Conservation (phyloP, 2,113 vertebrate genomes). For the Podilymbus podiceps region DNA sequence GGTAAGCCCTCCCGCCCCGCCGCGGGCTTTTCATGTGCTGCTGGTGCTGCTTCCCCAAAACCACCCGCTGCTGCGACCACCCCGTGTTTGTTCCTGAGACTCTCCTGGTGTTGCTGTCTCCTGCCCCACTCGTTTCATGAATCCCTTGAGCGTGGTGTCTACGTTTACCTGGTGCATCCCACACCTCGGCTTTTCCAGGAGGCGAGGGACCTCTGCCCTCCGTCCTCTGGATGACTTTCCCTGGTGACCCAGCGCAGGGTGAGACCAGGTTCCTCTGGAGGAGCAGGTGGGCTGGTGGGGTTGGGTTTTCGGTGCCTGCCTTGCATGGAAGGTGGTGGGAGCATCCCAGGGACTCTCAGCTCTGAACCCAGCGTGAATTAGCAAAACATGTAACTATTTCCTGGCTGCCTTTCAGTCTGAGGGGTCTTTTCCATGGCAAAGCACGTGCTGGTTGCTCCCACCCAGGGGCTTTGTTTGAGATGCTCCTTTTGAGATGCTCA, state of each 20-base stretch:
- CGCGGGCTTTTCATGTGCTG: rapidly evolving
- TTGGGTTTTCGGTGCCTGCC: neutral
- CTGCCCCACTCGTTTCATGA: rapidly evolving
- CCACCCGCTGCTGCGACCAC: rapidly evolving
- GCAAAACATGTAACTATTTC: rapidly evolving
- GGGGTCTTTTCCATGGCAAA: neutral
- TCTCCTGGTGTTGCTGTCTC: neutral
- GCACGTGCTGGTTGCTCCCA: neutral
- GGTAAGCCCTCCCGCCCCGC: constrained; percentile 60
- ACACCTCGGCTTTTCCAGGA: neutral
- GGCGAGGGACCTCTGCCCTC: neutral
- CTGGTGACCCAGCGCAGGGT: neutral
- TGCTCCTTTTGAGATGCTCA: neutral
- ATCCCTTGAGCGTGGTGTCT: rapidly evolving
- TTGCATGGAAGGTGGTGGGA: neutral
- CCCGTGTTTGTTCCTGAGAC: rapidly evolving
- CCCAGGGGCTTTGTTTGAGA: neutral
- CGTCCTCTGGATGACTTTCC: neutral
- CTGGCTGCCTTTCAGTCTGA: neutral
- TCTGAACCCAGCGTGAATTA: neutral
- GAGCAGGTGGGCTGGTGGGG: neutral
- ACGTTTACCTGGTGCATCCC: neutral
- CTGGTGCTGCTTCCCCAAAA: neutral
- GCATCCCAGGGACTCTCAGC: neutral
- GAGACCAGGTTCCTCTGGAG: neutral